Evolutionary conservation across 2,888 invertebrate genomes (phyloP), one percentile per base, ranked within the genome.

Genomic region (Pomacea canaliculata): DNA sequence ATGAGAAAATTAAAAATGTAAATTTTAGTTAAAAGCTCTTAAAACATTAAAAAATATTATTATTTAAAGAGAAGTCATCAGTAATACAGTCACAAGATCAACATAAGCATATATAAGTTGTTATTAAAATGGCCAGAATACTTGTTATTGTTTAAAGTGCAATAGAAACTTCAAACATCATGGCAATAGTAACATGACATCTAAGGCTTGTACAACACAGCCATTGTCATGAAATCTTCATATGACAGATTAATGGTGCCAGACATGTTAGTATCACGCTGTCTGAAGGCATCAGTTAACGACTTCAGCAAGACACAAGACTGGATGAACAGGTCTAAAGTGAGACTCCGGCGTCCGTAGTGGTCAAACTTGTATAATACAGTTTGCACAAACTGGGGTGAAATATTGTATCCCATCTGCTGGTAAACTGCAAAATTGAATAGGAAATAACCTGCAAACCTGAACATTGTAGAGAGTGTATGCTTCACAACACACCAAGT

Each of bases 261-360:
- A 85, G 94, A 94, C 91, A 94, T 94, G 83, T 95, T 94, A 0
- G 93, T 93, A 89, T 98, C 97, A 73, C 95, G 94, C 76, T 93
- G 92, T 86, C 95, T 92, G 90, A 98, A 98, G 46, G 96, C 95
- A 89, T 97, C 97, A 49, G 91, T 90, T 82, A 92, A 83, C 9
- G 90, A 90, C 89, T 96, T 96, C 81, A 97, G 94, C 92, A 97
- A 95, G 16, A 97, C 95, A 90, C 96, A 96, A 18, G 95, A 90
- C 63, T 97, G 95, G 84, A 97, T 97, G 89, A 97, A 97, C 85
- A 94, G 94, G 91, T 97, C 97, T 63, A 97, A 94, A 0, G 96
- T 94, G 79, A 91, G 81, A 94, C 93, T 85, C 93, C 93, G 81
- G 93, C 93, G 79, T 92, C 93, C 79, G 78, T 92, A 92, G 0